phyloP scores from a whole-genome alignment of 2,113 vertebrate species.

The Seriola aureovittata region DNA sequence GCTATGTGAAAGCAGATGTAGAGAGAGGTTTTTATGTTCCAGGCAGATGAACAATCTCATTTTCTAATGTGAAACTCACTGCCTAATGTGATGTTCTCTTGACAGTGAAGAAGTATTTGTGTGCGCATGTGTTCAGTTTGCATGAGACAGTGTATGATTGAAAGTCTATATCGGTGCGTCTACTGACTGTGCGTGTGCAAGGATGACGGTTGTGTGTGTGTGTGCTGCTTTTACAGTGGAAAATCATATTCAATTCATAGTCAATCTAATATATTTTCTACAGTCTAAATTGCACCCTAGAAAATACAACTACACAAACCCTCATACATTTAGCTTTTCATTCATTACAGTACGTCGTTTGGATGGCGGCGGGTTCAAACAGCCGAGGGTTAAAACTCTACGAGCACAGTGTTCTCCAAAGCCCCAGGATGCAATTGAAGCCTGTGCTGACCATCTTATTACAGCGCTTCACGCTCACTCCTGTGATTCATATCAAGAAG shows the following conservation, averaged over 20 bases:
- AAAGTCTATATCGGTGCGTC: background rate
- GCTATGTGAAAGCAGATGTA: background rate
- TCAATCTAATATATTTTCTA: background rate
- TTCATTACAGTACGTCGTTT: background rate
- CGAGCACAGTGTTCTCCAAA: background rate
- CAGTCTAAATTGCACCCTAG: background rate
- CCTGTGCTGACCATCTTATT: slow-evolving; percentile 2
- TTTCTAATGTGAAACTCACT: background rate
- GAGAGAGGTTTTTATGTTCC: slow-evolving; percentile 9
- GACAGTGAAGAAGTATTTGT: slow-evolving; percentile 4
- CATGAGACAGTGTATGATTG: background rate
- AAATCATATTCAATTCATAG: slow-evolving; percentile 42
- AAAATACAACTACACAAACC: background rate
- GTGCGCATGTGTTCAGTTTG: slow-evolving; percentile 7
- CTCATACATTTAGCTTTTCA: background rate
- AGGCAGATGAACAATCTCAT: slow-evolving; percentile 21
- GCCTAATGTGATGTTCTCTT: background rate
- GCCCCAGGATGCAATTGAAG: slow-evolving; percentile 13
- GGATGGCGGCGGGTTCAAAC: background rate
- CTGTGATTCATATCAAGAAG: slow-evolving; percentile 15
- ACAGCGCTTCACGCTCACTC: slow-evolving; percentile 24
- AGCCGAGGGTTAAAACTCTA: background rate
- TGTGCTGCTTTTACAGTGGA: background rate
- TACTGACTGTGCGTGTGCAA: background rate
- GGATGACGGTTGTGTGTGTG: background rate